Evolutionary conservation across 2,113 vertebrate species (phyloP), one percentile per base, ranked within the genome.

Genomic region (Plestiodon gilberti): DNA sequence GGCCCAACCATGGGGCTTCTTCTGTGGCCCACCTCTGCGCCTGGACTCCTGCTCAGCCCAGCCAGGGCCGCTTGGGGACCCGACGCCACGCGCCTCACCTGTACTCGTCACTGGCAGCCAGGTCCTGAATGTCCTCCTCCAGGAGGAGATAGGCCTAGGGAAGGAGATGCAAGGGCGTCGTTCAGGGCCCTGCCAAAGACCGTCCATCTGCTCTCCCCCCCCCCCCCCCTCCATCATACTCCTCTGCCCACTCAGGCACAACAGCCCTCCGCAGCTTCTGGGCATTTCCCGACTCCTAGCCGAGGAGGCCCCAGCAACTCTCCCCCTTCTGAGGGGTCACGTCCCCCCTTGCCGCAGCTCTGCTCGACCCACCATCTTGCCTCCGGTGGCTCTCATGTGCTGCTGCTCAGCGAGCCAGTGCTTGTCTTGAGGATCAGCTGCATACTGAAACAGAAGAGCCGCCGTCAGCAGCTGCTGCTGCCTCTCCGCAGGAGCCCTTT

Each of bases 321-420:
- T n/a, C 14, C 1, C 22, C n/a, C 40, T 5, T 13, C 7, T 3
- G 2, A 11, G 10, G 15, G 18, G 2, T 23, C 2, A 1, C 35
- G 9, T 6, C 23, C 20, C 9, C 5, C 0, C 15, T 30, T 2
- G 5, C 28, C 38, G 17, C 70, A 2, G 15, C 71, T 78, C 6
- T 0, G 38, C 7, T 6, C 6, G 86, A 94, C 97, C 98, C 94
- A 99, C 99, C 98, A 99, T 99, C 95, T 99, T 99, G n/a, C 99
- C 99, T 79, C 99, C 98, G 0, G 98, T 99, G 6, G 98, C 98
- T 91, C 98, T 97, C 98, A 99, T 99, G 95, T 99, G 98, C 86
- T 99, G 98, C 91, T 98, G 96, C 92, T 99, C 98, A 18, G 98
- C 98, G 93, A 99, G 96, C 99, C 99, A 99, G 94, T 99, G 99